Evolutionary conservation across 2,797 vertebrate species (phyloP).

Genomic region (Pseudochirops cupreus): DNA sequence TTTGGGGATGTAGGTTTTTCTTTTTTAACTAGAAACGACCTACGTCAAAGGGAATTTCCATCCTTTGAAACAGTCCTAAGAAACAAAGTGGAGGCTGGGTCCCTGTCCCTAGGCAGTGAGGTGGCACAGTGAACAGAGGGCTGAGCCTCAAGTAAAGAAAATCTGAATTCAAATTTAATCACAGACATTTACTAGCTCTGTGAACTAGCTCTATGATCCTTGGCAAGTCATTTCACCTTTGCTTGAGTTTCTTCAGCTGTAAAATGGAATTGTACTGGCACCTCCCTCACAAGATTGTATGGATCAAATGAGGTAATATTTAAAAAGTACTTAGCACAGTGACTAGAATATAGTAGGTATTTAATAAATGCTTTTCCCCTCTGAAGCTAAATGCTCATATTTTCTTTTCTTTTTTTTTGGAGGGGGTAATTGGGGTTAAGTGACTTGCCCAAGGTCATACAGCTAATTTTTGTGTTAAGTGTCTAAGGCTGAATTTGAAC

Average conservation of each 20-base stretch:
- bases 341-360: not conserved
- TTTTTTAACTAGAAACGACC: constrained; percentile 19
- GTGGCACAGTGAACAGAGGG: not conserved
- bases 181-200: not conserved
- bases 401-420: not conserved
- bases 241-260: not conserved
- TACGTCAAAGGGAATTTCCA: not conserved
- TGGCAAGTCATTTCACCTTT: not conserved
- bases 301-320: not conserved
- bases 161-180: not conserved
- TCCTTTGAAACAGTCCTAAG: not conserved
- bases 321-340: not conserved
- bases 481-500: no score
- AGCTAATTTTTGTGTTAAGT: no score
- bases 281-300: not conserved
- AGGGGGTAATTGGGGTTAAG: no score
- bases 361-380: not conserved
- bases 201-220: not conserved
- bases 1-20: not conserved
- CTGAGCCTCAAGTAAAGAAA: not conserved
- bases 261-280: not conserved
- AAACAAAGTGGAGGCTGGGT: not conserved
- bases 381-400: not conserved
- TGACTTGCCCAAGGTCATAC: no score
- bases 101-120: not conserved